Evolutionary conservation across 2,113 vertebrate species (phyloP).

Genomic region (Cynoglossus semilaevis): DNA sequence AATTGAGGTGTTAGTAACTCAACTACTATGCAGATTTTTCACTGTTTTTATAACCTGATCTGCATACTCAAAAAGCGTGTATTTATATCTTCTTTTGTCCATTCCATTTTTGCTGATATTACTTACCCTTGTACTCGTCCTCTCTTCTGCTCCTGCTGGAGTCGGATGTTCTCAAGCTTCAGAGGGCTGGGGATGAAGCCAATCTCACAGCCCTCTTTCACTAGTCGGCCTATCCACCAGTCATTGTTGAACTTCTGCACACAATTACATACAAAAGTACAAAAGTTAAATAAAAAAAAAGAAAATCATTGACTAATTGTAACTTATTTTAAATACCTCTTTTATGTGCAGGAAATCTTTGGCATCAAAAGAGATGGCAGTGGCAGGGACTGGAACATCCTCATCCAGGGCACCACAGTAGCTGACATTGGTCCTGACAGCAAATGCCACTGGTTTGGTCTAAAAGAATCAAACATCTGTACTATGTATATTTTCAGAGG

Average conservation of each 20-base stretch:
- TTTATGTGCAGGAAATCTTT: conserved; percentile 99
- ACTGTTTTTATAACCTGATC: too few species aligned
- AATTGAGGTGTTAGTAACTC: too few species aligned
- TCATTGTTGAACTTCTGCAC: conserved; percentile 97
- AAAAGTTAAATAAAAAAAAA: background rate
- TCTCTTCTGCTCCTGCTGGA: conserved; percentile 95
- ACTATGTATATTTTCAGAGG: background rate
- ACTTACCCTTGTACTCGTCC: conserved; percentile 95
- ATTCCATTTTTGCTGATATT: conserved; percentile 27
- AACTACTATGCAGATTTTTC: too few species aligned
- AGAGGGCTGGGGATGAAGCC: conserved; percentile 98
- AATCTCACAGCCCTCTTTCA: conserved; percentile 98
- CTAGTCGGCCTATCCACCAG: conserved; percentile 98
- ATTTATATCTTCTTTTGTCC: too few species aligned
- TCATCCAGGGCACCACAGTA: conserved; percentile 97
- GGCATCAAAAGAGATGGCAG: conserved; percentile 96
- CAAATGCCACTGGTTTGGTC: conserved; percentile 96
- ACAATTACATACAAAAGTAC: accelerated
- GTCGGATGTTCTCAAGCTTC: conserved; percentile 92
- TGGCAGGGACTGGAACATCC: conserved; percentile 97
- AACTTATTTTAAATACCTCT: conserved; percentile 79
- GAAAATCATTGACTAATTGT: background rate
- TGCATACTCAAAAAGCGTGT: too few species aligned
- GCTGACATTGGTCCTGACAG: conserved; percentile 96
- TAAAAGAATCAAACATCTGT: conserved; percentile 32